phyloP scores from a whole-genome alignment of 2,797 vertebrate species.

The Siniperca scherzeri region DNA sequence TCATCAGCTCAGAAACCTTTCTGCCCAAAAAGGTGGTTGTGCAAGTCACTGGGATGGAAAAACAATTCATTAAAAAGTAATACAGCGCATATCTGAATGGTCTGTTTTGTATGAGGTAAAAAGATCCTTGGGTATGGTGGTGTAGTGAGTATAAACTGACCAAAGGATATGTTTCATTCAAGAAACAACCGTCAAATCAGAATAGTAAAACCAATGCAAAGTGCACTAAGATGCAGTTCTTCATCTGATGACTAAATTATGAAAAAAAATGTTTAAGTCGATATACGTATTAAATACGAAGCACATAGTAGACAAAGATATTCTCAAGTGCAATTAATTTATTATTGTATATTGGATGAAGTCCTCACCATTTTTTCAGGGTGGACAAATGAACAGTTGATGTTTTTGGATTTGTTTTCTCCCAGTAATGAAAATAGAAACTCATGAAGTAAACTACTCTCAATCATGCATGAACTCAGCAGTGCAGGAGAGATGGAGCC shows the following conservation, averaged over 20 bases:
- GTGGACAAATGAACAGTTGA: neutral
- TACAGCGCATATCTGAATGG: slow-evolving; percentile 25
- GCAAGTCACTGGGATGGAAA: slow-evolving; percentile 54
- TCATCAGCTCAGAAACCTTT: slow-evolving; percentile 47
- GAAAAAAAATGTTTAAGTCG: neutral
- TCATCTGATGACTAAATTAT: neutral
- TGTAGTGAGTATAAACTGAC: slow-evolving; percentile 9
- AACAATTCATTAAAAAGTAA: slow-evolving; percentile 65
- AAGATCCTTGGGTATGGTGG: neutral
- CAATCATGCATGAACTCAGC: slow-evolving; percentile 51
- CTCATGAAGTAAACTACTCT: slow-evolving; percentile 50
- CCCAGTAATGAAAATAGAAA: slow-evolving; percentile 47
- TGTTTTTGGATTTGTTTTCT: slow-evolving; percentile 17
- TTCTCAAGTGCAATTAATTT: neutral
- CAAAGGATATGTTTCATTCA: neutral
- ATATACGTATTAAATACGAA: neutral
- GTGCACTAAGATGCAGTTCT: neutral
- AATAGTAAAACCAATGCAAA: slow-evolving; percentile 13
- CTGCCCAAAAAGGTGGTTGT: slow-evolving; percentile 38
- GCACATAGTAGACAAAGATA: neutral
- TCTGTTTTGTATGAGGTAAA: slow-evolving; percentile 33
- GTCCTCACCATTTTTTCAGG: neutral
- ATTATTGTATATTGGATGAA: neutral
- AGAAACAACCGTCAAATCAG: neutral
- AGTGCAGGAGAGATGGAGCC: slow-evolving; percentile 39